Base-by-base conservation (phyloP, 2,888 invertebrate species). In the Sceliomorpha sp. region DNA sequence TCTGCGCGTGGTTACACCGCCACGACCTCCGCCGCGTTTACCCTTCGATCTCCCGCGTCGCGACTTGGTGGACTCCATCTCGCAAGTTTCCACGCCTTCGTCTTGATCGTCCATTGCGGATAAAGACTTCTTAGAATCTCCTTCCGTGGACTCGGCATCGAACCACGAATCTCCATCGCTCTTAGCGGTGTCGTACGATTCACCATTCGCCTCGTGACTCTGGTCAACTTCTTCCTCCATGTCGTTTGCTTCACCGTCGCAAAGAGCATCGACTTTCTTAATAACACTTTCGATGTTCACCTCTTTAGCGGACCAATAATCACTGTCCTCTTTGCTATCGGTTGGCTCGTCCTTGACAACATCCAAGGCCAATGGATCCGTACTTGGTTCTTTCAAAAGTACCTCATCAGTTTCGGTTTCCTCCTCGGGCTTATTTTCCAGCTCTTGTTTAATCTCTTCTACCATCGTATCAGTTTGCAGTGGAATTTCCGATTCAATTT, bases 251-350 rank as follows among this genome's bases (percentile, higher is more conserved):
- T 87, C 87, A 0, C 78, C 83, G 10, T 88, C 87, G 84, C 93
- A 93, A 31, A 93, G 85, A 0, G 93, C 93, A 76, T 94, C 94
- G 0, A 94, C 92, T 78, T 93, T 94, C 86, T 95, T 94, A 68
- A 95, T 95, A 1, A 95, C 95, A 12, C 94, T 94, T 74, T 95
- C 94, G 71, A 94, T 94, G 79, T 94, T 94, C 0, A 94, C 91
- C 80, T 94, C 94, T 85, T 94, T 94, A 3, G 93, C 93, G 26
- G 93, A 93, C 94, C 94, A 95, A 75, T 92, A 93, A 83, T 94
- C 94, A 77, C 91, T 92, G 81, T 94, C 94, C 77, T 94, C 93
- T 73, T 93, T 91, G 24, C 90, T 90, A 47, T 88, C 88, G 0
- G 81, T 81, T 2, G 87, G 86, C 73, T 90, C 90, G 39, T 90